Percentiles rank a stretch among this genome's conserved stretches.
Conservation (phyloP, 2,113 vertebrate genomes). For the Scolopax mira region DNA sequence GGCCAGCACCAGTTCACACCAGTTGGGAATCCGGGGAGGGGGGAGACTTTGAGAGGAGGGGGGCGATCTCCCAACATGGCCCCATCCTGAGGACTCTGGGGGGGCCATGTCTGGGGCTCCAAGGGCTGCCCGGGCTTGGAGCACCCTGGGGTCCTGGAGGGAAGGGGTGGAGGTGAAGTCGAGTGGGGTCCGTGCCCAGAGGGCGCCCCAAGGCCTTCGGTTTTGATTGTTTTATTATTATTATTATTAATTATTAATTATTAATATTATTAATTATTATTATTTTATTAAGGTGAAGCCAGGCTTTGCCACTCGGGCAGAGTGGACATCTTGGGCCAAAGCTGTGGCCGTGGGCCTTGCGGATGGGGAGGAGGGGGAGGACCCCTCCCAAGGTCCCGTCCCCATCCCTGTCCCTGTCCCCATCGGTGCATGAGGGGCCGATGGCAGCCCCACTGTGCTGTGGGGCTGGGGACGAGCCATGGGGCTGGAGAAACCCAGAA, state of each 20-base stretch:
- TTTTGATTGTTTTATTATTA: conserved; percentile 32
- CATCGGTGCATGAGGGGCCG: rapidly evolving
- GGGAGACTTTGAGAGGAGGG: neutral
- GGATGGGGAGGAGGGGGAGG: neutral
- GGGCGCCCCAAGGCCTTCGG: neutral
- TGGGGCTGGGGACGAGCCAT: neutral
- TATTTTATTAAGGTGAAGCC: conserved; percentile 61
- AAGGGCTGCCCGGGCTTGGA: neutral
- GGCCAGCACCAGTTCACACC: neutral
- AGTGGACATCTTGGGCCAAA: neutral
- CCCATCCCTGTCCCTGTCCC: neutral
- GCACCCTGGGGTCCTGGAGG: neutral
- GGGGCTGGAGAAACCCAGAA: neutral
- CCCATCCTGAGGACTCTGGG: neutral
- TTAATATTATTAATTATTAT: conserved; percentile 34
- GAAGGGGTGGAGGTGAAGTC: neutral
- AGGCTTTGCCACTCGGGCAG: conserved; percentile 33
- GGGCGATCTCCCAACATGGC: neutral
- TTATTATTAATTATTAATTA: conserved; percentile 26
- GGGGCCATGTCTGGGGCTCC: neutral
- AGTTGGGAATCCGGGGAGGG: neutral
- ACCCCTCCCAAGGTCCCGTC: rapidly evolving
- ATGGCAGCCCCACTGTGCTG: rapidly evolving
- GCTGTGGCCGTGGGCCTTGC: neutral
- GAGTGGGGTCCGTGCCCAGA: neutral